phyloP scores from a whole-genome alignment of 2,888 invertebrate species.

The Eupithecia abbreviata region DNA sequence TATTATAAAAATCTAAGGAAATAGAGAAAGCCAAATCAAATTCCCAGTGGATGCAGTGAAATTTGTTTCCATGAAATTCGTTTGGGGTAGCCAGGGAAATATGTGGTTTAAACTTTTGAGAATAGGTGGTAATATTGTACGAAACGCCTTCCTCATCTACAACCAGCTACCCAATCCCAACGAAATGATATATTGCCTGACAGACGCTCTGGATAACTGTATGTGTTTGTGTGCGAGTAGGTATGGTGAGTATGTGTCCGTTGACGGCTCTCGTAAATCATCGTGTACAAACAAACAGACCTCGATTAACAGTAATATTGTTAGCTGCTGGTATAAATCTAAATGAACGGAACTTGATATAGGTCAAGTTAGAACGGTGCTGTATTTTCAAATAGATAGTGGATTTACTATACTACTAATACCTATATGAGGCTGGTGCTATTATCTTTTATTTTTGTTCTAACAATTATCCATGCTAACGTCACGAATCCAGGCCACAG shows the following conservation, averaged over 20 bases:
- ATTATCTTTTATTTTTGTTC: too few species aligned
- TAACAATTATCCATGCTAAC: too few species aligned
- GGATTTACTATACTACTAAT: too few species aligned
- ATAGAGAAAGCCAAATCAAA: neutral
- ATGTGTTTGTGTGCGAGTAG: conserved; percentile 8
- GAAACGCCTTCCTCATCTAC: conserved; percentile 14
- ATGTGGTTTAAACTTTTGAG: neutral
- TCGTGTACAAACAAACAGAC: conserved; percentile 38
- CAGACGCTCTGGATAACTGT: conserved; percentile 27
- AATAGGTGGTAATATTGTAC: neutral
- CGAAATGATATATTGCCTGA: conserved; percentile 39
- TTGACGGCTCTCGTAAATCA: conserved; percentile 43
- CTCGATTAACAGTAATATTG: conserved; percentile 45
- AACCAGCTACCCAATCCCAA: conserved; percentile 17
- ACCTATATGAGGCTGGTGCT: too few species aligned
- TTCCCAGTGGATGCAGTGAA: neutral
- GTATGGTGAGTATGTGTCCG: neutral
- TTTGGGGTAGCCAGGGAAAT: neutral
- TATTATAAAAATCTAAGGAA: neutral
- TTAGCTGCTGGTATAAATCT: conserved; percentile 37
- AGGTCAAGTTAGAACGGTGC: conserved; percentile 26
- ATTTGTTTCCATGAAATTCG: neutral
- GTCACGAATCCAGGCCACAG: too few species aligned
- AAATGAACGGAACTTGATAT: conserved; percentile 30
- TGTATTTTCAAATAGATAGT: neutral